Percentiles rank a stretch among this genome's conserved stretches.
Evolutionary conservation across 2,888 invertebrate genomes (phyloP).

Genomic region (Acanthosepion pharaonis): DNA sequence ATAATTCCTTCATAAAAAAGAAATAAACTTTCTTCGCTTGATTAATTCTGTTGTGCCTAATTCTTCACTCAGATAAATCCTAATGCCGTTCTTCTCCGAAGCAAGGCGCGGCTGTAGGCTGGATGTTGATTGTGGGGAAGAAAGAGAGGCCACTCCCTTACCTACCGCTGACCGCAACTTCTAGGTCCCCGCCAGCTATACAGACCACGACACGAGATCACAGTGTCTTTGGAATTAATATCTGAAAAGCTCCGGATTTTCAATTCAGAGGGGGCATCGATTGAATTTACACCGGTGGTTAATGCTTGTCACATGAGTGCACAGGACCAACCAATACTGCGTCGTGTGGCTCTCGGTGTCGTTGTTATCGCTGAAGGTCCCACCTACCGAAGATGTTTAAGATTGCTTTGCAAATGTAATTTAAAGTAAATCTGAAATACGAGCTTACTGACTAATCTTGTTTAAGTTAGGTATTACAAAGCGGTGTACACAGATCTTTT

Average conservation of each 20-base stretch:
- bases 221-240: constrained; percentile 33
- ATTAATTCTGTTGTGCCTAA: constrained; percentile 33
- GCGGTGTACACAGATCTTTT: neutral
- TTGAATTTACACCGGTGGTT: constrained; percentile 13
- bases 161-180: neutral
- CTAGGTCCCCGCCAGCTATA: neutral
- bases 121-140: neutral
- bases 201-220: neutral
- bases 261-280: constrained; percentile 12
- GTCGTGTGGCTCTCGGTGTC: neutral
- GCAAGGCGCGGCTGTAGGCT: neutral
- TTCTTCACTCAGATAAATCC: neutral
- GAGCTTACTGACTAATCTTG: neutral
- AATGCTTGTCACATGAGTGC: constrained; percentile 33
- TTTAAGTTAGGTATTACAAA: neutral
- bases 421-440: constrained; percentile 33
- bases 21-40: constrained; percentile 12
- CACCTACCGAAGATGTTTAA: neutral
- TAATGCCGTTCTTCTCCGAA: neutral
- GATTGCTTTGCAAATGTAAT: neutral
- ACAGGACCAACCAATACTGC: neutral
- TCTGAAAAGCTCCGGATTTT: neutral
- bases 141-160: neutral
- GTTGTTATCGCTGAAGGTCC: neutral
- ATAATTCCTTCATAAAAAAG: constrained; percentile 33